A percentile compares a stretch with the other conserved stretches of the same genome.
phyloP scores from a whole-genome alignment of 2,888 invertebrate genomes.

The Limnephilus auricula region DNA sequence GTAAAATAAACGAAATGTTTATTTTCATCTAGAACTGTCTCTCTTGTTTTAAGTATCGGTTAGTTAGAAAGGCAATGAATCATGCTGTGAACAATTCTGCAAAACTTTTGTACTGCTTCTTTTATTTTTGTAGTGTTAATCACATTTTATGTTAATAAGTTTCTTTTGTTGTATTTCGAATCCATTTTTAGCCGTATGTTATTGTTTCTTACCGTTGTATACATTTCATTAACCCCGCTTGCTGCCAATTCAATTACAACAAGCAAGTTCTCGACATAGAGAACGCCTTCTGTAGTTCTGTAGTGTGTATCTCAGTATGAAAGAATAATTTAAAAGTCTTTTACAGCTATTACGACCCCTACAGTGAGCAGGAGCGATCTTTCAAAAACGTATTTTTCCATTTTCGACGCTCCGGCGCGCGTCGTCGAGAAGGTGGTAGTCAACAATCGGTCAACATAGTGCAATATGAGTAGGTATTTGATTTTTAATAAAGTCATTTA shows the following conservation, averaged over 20 bases:
- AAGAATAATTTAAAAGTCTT: background rate
- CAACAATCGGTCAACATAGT: background rate
- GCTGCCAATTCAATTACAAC: background rate
- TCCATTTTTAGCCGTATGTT: background rate
- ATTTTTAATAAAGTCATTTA: background rate
- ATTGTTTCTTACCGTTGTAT: background rate
- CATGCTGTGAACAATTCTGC: background rate
- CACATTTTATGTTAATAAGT: too few species aligned
- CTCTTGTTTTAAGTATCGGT: too few species aligned
- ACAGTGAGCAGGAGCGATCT: constrained; percentile 51
- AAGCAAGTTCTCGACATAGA: background rate
- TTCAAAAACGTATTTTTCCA: constrained; percentile 48
- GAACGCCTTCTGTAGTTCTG: background rate
- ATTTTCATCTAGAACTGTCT: background rate
- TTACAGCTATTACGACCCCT: constrained; percentile 48
- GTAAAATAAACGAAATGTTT: too few species aligned
- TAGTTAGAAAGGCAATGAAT: background rate
- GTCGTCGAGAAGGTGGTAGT: background rate
- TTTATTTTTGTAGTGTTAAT: background rate
- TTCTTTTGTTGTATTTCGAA: background rate
- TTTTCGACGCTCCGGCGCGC: constrained; percentile 18
- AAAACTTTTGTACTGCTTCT: background rate
- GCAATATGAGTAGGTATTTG: background rate
- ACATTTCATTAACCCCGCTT: background rate
- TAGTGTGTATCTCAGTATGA: background rate